These are phyloP conservation scores for Drosophila fungiperda DNA, from an alignment of 2,888 invertebrate species.

Conservation along the genomic window DNA sequence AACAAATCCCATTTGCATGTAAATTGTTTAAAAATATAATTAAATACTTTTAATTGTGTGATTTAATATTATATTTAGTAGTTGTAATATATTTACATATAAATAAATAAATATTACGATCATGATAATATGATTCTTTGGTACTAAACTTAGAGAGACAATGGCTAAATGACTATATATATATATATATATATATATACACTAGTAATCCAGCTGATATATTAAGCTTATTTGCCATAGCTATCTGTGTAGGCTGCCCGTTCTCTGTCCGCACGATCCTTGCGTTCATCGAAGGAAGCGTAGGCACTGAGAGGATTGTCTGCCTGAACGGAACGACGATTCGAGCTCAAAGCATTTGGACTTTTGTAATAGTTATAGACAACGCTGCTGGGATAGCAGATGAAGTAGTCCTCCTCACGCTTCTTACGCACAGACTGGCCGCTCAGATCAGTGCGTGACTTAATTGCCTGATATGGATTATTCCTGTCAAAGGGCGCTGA, in stretches of 20 bases:
- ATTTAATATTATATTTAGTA: neutral
- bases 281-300: slow-evolving; percentile 50
- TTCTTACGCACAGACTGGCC: slow-evolving; percentile 57
- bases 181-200: slow-evolving; percentile 3
- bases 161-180: slow-evolving; percentile 8
- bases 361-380: slow-evolving; percentile 55
- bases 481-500: slow-evolving; percentile 36
- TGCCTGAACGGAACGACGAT: slow-evolving; percentile 54
- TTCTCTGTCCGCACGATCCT: slow-evolving; percentile 56
- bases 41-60: neutral
- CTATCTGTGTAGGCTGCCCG: slow-evolving; percentile 60
- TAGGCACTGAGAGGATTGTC: slow-evolving; percentile 14
- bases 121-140: slow-evolving; percentile 6
- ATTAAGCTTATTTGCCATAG: slow-evolving; percentile 55
- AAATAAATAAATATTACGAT: slow-evolving; percentile 55
- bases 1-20: neutral
- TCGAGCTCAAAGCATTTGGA: slow-evolving; percentile 9
- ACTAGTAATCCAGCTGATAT: neutral
- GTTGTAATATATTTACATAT: neutral
- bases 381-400: slow-evolving; percentile 68
- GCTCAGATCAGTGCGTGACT: slow-evolving; percentile 52
- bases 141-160: slow-evolving; percentile 11
- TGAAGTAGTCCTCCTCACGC: slow-evolving; percentile 57
- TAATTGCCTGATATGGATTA: slow-evolving; percentile 28
- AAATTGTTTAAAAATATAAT: neutral